These are phyloP conservation scores for Cephalotes varians DNA, from an alignment of 2,888 invertebrate genomes.

Conservation along the genomic window DNA sequence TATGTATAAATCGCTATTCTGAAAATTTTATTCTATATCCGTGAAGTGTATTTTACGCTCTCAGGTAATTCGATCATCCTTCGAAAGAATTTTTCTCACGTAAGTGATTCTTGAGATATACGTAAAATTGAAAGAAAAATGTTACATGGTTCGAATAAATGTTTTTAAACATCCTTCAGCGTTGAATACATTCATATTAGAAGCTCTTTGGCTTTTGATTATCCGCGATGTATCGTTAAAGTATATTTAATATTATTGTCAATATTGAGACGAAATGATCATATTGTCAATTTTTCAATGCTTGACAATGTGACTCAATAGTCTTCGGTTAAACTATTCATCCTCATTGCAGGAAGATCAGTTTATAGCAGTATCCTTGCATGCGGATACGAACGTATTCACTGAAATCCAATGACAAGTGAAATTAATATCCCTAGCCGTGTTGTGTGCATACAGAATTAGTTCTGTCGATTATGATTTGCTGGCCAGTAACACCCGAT, in stretches of 20 bases:
- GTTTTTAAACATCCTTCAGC: not conserved
- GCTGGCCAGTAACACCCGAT: slow-evolving; percentile 18
- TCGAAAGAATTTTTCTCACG: not conserved
- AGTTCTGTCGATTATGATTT: slow-evolving; percentile 56
- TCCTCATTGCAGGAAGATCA: slow-evolving; percentile 25
- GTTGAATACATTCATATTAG: not conserved
- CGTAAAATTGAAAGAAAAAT: not conserved
- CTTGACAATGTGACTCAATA: not conserved
- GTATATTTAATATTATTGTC: not conserved
- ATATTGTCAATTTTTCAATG: not conserved
- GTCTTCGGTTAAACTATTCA: slow-evolving; percentile 30
- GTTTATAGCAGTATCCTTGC: not conserved
- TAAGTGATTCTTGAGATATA: slow-evolving; percentile 1
- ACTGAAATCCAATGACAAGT: slow-evolving; percentile 58
- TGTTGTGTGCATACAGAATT: slow-evolving; percentile 49
- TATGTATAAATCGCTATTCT: slow-evolving; percentile 14
- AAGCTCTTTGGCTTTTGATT: not conserved
- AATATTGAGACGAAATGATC: not conserved
- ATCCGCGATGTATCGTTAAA: not conserved
- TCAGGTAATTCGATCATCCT: not conserved
- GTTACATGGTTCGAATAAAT: not conserved
- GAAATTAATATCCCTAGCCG: slow-evolving; percentile 60
- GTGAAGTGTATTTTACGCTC: not conserved
- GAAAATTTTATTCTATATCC: not conserved
- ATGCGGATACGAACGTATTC: slow-evolving; percentile 1